Base-by-base conservation (phyloP, 1,140 invertebrate species). In the Cardiocondyla obscurior region DNA sequence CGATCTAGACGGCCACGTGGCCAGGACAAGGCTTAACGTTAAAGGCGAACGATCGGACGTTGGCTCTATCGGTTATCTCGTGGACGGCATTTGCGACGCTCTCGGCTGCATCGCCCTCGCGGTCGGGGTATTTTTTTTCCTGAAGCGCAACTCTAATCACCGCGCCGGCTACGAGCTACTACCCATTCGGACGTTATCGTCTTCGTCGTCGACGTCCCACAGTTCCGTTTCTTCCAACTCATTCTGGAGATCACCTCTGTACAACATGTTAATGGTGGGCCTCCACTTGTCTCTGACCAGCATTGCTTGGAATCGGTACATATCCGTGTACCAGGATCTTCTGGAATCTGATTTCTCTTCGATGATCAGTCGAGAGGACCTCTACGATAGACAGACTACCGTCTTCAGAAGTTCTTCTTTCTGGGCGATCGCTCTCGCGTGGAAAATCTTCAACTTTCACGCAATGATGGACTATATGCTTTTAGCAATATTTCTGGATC, bases 391-490 rank as follows among this genome's bases (percentile, higher is more conserved):
- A 49, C 92, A 92, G 69, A 90, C 92, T 16, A 82, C 92, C 58
- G 90, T 94, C 4, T 90, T 95, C 69, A 91, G 95, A 60, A 96
- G 96, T 2, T 94, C 95, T 0, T 95, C 96, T 33, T 97, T 97
- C 86, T 97, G 97, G 93, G 92, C 95, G 6, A 94, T 97, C 0
- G 95, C 96, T 0, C 96, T 95, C 90, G 90, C 97, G 53, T 98
- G 97, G 97, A 95, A 97, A 79, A 92, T 97, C 0, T 94, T 97
- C 1, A 97, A 98, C 90, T 96, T 97, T 0, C 97, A 98, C 90
- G 96, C 96, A 36, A 94, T 97, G 74, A 92, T 97, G 19, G 97
- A 98, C 92, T 95, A 96, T 76, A 90, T 98, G 14, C 94, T 97
- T 6, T 91, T 98, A 33, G 95, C 96, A 30, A 96, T 98, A 81